A percentile compares a stretch with the other conserved stretches of the same genome.
Conservation (phyloP, 2,888 invertebrate species). For the Ecdyonurus torrentis region DNA sequence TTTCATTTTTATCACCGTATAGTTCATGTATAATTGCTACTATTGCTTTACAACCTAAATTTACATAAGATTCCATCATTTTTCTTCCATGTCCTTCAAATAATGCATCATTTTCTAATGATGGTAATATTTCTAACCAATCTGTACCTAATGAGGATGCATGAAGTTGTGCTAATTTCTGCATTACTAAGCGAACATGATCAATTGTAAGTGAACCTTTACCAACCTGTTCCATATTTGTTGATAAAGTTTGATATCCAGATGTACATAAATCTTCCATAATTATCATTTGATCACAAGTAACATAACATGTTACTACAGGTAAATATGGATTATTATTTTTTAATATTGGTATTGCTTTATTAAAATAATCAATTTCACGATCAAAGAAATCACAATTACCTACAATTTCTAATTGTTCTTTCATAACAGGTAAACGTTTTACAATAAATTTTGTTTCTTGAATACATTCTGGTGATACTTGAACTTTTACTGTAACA, state of each 20-base stretch:
- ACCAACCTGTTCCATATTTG: not conserved
- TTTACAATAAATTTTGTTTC: not conserved
- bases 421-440: not conserved
- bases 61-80: not conserved
- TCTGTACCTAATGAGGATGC: not conserved
- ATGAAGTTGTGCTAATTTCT: not conserved
- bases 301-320: not conserved
- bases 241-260: not conserved
- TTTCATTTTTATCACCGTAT: not conserved
- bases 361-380: not conserved
- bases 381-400: not conserved
- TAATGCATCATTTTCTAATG: not conserved
- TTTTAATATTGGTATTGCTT: not conserved
- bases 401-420: not conserved
- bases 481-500: not conserved
- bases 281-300: not conserved
- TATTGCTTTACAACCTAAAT: not conserved
- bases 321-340: not conserved
- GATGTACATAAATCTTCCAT: not conserved
- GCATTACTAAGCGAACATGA: not conserved
- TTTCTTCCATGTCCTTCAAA: not conserved
- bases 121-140: not conserved
- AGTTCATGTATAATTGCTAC: not conserved
- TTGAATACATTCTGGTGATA: not conserved
- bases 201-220: not conserved